Base-by-base conservation (phyloP, 2,797 vertebrate genomes). In the Lacerta viridis region DNA sequence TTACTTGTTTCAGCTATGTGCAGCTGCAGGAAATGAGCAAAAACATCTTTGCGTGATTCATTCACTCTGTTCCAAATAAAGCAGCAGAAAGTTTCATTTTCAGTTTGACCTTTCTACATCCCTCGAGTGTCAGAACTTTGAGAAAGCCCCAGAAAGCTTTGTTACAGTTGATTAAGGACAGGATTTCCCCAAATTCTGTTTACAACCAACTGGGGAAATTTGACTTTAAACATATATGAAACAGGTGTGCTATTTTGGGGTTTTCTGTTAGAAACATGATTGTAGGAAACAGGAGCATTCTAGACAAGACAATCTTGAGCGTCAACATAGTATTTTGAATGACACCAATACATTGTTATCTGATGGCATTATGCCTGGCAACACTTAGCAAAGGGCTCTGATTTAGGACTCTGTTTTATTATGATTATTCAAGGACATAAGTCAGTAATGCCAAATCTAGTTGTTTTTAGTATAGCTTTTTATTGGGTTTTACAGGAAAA, bases 171-270 rank as follows among this genome's bases (percentile, higher is more conserved):
- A 89, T 90, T 90, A 90, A 86, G 43, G 29, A 77, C 5, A 95
- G 97, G 96, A 94, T 90, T 97, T 97, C 95, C 97, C 97, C 96
- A 0, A 59, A 18, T 0, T 81, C 91, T 93, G 92, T 95, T 96
- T 94, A 92, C 90, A 92, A 93, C 92, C 17, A 87, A 88, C 33
- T 66, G 68, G 91, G 93, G 94, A 88, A 69, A 92, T 95, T 92
- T 87, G 0, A 4, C 94, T 90, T 92, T 61, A 72, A 90, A 91
- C 92, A 92, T 92, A 91, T 74, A 85, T 1, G 84, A 64, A 43
- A 80, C 61, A 91, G 25, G 66, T 0, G 7, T 43, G 87, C 72
- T 17, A 15, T 90, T 95, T 92, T 78, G 61, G 76, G 55, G 17
- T 85, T 88, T 94, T 93, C 89, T 94, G 91, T 93, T 90, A 93